phyloP scores from a whole-genome alignment of 2,888 invertebrate species.

The Drosophila kambysellisi region DNA sequence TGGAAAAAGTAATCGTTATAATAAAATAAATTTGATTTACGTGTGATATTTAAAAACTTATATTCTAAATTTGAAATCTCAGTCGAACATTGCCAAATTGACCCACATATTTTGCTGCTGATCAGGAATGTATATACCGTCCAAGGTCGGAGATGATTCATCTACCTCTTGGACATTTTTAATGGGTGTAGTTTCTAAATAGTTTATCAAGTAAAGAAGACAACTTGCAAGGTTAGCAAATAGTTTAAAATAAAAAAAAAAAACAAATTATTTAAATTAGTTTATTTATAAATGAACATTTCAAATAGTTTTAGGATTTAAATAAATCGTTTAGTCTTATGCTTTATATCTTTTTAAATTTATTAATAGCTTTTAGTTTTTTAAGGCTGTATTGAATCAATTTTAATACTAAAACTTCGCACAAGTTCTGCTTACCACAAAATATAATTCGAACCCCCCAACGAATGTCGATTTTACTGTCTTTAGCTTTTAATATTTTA shows the following conservation, averaged over 20 bases:
- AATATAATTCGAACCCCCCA: background rate
- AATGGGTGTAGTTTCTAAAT: background rate
- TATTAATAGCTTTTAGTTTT: background rate
- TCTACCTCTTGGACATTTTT: background rate
- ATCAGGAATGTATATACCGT: background rate
- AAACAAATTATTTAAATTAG: background rate
- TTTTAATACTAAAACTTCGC: background rate
- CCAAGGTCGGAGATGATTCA: background rate
- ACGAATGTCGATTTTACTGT: background rate
- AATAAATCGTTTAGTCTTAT: background rate
- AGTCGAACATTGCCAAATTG: no score
- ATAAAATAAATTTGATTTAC: background rate
- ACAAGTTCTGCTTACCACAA: background rate
- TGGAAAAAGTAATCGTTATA: background rate
- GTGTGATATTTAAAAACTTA: background rate
- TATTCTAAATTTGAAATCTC: background rate
- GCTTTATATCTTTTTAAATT: background rate
- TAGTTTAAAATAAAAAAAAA: background rate
- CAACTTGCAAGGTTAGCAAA: background rate
- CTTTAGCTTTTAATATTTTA: constrained; percentile 10
- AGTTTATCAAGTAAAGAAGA: background rate
- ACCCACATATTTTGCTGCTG: background rate
- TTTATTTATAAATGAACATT: background rate
- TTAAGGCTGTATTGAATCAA: background rate
- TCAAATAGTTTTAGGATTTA: background rate